Conservation (phyloP, 2,888 invertebrate species). For the Frankliniella fusca region DNA sequence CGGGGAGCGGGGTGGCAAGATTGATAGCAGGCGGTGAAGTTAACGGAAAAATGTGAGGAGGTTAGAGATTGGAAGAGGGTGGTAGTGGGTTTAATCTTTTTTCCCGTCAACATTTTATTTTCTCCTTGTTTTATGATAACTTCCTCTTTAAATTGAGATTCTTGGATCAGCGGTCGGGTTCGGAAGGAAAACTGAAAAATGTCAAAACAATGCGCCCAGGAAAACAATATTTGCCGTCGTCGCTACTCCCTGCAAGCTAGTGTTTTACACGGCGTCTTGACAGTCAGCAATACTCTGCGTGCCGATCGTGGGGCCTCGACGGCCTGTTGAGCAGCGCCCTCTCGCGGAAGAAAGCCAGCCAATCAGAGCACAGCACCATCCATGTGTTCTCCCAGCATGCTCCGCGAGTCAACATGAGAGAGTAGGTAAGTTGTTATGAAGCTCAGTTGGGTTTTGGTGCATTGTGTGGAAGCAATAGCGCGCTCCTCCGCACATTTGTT, state of each 20-base stretch:
- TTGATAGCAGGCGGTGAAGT: not conserved
- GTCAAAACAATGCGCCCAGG: no score
- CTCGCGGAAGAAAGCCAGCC: not conserved
- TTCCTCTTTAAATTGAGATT: no score
- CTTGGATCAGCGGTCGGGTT: no score
- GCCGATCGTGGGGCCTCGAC: not conserved
- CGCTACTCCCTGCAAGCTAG: no score
- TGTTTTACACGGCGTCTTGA: not conserved
- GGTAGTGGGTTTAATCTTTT: no score
- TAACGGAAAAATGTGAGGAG: no score
- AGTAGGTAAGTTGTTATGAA: conserved; percentile 41
- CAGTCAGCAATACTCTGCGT: not conserved
- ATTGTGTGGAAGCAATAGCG: conserved; percentile 38
- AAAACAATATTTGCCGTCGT: no score
- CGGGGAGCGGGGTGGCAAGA: not conserved
- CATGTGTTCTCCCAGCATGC: conserved; percentile 37
- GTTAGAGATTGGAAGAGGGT: no score
- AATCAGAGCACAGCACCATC: not conserved
- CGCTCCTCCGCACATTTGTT: conserved; percentile 35
- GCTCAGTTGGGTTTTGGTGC: conserved; percentile 41
- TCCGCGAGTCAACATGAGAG: conserved; percentile 41
- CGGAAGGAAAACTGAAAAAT: no score
- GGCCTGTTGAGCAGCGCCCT: not conserved
- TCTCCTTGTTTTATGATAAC: no score
- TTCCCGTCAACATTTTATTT: no score